Conservation (phyloP, 2,888 invertebrate species). For the Dysmachus trigonus region DNA sequence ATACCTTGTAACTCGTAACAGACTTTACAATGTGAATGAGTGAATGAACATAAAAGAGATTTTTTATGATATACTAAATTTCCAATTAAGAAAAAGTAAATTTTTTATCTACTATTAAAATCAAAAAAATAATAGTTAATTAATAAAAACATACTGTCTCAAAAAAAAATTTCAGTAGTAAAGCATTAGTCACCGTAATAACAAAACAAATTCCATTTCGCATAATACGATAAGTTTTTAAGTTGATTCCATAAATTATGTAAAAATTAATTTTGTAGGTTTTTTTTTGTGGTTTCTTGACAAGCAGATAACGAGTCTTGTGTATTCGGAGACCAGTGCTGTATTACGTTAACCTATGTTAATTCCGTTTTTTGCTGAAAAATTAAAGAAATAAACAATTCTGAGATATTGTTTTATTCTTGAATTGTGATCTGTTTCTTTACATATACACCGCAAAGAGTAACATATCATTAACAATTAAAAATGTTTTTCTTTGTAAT, state of each 20-base stretch:
- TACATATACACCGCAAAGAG: too few relatives aligned
- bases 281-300: too few relatives aligned
- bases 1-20: not conserved
- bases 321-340: not conserved
- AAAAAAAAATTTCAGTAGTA: too few relatives aligned
- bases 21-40: not conserved
- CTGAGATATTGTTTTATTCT: too few relatives aligned
- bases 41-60: not conserved
- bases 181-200: not conserved
- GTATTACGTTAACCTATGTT: not conserved
- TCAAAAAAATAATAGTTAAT: not conserved
- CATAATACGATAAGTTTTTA: not conserved
- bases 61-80: not conserved
- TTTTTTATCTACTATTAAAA: not conserved
- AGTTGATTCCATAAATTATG: not conserved
- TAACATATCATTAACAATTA: too few relatives aligned
- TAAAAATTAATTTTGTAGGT: too few relatives aligned
- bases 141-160: not conserved
- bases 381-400: not conserved
- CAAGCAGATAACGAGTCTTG: too few relatives aligned
- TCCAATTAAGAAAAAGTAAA: not conserved
- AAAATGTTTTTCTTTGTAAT: too few relatives aligned
- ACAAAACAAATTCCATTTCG: not conserved
- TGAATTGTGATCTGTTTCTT: too few relatives aligned
- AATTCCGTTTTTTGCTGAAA: not conserved